phyloP scores from a whole-genome alignment of 23 tunicate genomes.

The Ascidia mentula region DNA sequence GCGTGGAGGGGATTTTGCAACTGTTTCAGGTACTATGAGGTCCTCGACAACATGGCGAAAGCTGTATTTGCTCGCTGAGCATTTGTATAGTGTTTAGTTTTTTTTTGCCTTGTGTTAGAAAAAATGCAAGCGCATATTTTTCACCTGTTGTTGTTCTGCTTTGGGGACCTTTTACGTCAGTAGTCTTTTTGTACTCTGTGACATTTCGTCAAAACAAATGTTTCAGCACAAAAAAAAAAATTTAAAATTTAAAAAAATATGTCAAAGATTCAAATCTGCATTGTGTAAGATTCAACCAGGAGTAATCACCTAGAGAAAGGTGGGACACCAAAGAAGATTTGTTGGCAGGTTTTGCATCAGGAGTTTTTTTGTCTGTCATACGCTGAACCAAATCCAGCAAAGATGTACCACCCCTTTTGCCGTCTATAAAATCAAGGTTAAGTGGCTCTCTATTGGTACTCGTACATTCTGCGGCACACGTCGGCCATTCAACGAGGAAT shows the following conservation, averaged over 20 bases:
- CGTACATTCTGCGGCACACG: not conserved
- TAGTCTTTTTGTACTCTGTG: not conserved
- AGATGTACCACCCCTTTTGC: not conserved
- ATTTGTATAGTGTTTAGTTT: not conserved
- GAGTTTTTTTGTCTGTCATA: not conserved
- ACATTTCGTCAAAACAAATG: too few species aligned
- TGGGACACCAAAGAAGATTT: not conserved
- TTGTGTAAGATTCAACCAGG: not conserved
- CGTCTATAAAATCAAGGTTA: not conserved
- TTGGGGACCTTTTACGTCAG: not conserved
- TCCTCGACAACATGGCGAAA: not conserved
- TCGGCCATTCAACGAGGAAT: not conserved
- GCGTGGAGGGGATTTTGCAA: not conserved
- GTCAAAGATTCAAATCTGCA: not conserved
- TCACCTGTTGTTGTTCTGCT: conserved; percentile 1
- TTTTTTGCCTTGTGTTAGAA: not conserved
- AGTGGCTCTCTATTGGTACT: not conserved
- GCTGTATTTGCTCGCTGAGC: not conserved
- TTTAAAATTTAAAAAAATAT: too few species aligned
- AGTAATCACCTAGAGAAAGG: not conserved
- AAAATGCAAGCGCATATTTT: not conserved
- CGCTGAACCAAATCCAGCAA: not conserved
- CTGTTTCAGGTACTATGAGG: not conserved
- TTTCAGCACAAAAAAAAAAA: not conserved
- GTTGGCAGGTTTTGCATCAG: not conserved